Base-by-base conservation (phyloP, 2,888 invertebrate genomes). In the Beris morrisii region DNA sequence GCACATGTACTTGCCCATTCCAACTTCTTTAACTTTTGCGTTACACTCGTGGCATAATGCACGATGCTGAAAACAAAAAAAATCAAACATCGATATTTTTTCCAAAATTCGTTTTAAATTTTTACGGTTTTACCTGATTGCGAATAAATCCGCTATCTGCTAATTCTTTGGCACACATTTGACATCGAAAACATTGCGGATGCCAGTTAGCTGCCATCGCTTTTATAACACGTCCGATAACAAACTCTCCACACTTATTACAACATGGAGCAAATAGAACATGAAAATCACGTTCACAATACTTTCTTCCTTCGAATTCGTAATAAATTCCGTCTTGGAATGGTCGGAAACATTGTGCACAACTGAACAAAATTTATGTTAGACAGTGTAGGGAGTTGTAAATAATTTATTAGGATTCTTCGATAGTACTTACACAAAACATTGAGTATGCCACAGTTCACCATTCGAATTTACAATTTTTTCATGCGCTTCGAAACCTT, bases 201-300 rank as follows among this genome's bases (percentile, higher is more conserved):
- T 99, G 99, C 99, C 99, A 99, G 80, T 94, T 97, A 43, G 94
- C 88, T 76, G 97, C 96, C 96, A 99, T 97, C 0, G 99, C 99
- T 81, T 99, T 99, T 78, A 99, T 99, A 54, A 99, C 99, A 67
- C 99, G 89, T 0, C 99, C 99, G 77, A 98, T 95, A 68, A 99
- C 95, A 79, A 99, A 99, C 81, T 97, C 96, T 30, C 88, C 88
- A 73, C 90, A 91, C 84, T 88, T 87, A 81, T 92, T 90, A 81
- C 95, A 95, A 82, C 95, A 92, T 58, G 99, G 92, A 58, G 96
- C 93, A 83, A 95, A 97, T 6, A 97, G 83, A 28, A 97, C 97
- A 81, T 99, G 97, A 79, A 99, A 99, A 81, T 99, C 98, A 78
- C 96, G 93, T 82, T 98, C 97, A 77, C 99, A 99, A 80, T 99